A percentile compares a stretch with the other conserved stretches of the same genome.
Evolutionary conservation across 2,113 vertebrate genomes (phyloP).

Genomic region (Entosphenus tridentatus): DNA sequence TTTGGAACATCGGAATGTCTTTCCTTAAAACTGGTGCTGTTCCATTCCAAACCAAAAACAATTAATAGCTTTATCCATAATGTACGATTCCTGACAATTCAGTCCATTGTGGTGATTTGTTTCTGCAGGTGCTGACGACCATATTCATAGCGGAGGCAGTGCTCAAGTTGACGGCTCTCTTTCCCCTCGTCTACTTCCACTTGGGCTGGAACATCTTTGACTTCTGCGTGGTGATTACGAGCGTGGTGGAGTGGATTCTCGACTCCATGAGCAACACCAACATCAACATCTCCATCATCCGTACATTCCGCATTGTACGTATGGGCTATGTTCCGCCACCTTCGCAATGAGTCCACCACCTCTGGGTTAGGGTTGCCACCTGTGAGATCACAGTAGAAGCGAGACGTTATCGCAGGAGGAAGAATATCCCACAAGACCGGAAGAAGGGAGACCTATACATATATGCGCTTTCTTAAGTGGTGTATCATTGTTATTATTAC

Average conservation of each 20-base stretch:
- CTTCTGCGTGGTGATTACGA: slow-evolving; percentile 10
- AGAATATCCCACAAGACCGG: no score
- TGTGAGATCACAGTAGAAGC: no score
- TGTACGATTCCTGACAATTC: not conserved
- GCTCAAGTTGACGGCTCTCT: slow-evolving; percentile 8
- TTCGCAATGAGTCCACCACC: no score
- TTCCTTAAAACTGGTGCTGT: no score
- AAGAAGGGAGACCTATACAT: no score
- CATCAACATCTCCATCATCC: slow-evolving; percentile 9
- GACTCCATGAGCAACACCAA: slow-evolving; percentile 7
- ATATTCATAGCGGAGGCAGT: slow-evolving; percentile 10
- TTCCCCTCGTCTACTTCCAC: slow-evolving; percentile 3
- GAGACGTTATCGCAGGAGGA: no score
- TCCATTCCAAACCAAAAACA: no score
- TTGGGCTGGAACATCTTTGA: slow-evolving; percentile 11
- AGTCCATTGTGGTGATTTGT: not conserved
- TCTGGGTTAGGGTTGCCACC: no score
- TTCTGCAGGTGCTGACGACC: slow-evolving; percentile 9
- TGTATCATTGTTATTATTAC: no score
- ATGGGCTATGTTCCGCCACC: no score
- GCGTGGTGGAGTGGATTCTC: slow-evolving; percentile 9
- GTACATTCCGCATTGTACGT: slow-evolving; percentile 10
- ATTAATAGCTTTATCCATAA: not conserved
- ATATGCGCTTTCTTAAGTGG: no score
- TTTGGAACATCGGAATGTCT: no score